A percentile compares a stretch with the other conserved stretches of the same genome.
Conservation (phyloP, 2,888 invertebrate species). For the Andrena flavipes region DNA sequence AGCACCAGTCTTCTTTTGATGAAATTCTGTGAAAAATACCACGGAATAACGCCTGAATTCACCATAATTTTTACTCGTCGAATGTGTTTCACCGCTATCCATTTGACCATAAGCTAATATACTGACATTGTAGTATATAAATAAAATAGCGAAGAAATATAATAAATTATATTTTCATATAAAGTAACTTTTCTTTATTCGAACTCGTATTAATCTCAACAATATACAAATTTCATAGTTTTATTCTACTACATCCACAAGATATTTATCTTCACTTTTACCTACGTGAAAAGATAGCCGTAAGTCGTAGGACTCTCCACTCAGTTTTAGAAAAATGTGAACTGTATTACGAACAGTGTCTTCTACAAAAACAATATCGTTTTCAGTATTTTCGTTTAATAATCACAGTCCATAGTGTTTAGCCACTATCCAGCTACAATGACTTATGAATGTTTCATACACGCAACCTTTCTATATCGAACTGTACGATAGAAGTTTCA, state of each 20-base stretch:
- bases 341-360: not conserved
- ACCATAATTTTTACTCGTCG: conserved; percentile 95
- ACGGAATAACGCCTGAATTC: conserved; percentile 93
- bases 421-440: too few relatives aligned
- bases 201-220: not conserved
- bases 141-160: not conserved
- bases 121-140: not conserved
- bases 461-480: conserved; percentile 8
- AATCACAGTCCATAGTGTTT: too few relatives aligned
- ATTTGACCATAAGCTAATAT: conserved; percentile 98
- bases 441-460: not conserved
- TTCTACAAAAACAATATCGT: too few relatives aligned
- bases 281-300: too few relatives aligned
- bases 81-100: conserved; percentile 96
- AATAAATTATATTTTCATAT: not conserved
- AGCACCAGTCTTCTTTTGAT: conserved; percentile 87
- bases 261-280: not conserved
- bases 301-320: not conserved
- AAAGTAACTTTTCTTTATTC: conserved; percentile 3
- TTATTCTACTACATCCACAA: not conserved
- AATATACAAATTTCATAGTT: not conserved
- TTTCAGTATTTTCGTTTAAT: too few relatives aligned
- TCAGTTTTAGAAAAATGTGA: too few relatives aligned
- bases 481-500: too few relatives aligned
- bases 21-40: conserved; percentile 91